phyloP scores from a whole-genome alignment of 2,888 invertebrate genomes.

The Agrilus cyanescens region DNA sequence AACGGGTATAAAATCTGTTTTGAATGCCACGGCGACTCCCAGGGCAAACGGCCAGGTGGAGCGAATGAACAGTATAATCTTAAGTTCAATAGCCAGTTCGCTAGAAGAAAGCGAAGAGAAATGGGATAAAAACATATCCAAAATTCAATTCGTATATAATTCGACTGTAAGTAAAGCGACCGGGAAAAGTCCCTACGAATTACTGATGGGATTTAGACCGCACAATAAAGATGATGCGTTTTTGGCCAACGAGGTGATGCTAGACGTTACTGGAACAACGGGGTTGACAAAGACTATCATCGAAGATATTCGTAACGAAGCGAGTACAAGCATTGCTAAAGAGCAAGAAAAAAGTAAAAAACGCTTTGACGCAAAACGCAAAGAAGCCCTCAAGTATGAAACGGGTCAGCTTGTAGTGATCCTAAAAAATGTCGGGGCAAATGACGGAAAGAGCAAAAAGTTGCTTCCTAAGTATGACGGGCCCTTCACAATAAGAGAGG shows the following conservation, averaged over 20 bases:
- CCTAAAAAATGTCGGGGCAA: neutral
- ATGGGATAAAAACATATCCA: too few species aligned
- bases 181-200: neutral
- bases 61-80: conserved; percentile 13
- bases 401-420: neutral
- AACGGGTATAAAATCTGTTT: too few species aligned
- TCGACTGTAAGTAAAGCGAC: conserved; percentile 14
- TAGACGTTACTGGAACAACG: too few species aligned
- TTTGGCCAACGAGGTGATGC: too few species aligned
- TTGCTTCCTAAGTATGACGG: conserved; percentile 1
- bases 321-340: neutral
- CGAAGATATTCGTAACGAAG: neutral
- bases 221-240: conserved; percentile 13
- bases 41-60: conserved; percentile 21
- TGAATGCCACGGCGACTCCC: conserved; percentile 19
- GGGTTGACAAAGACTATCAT: too few species aligned
- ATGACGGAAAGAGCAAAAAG: too few species aligned
- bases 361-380: neutral
- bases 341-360: neutral
- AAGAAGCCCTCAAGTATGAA: neutral
- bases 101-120: too few species aligned
- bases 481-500: neutral
- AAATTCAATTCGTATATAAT: conserved; percentile 1
- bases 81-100: conserved; percentile 6
- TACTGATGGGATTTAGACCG: neutral